Conservation (phyloP, 2,113 vertebrate genomes). For the Reinhardtius hippoglossoides region DNA sequence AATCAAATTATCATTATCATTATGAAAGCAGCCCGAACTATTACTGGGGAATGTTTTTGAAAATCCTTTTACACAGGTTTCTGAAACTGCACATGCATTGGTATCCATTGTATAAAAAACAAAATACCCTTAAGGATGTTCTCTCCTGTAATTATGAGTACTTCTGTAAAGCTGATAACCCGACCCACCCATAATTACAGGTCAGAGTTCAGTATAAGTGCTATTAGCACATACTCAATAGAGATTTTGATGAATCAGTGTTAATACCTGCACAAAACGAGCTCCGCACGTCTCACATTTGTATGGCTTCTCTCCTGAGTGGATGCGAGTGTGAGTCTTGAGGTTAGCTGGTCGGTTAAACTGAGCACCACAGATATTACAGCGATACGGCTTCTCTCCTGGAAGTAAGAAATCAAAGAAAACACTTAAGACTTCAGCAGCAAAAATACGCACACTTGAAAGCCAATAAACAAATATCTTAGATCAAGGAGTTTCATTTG, state of each 20-base stretch:
- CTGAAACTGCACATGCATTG: not conserved
- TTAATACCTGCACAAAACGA: conserved; percentile 89
- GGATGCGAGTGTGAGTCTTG: conserved; percentile 99
- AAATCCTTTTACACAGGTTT: not conserved
- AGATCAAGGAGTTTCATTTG: not conserved
- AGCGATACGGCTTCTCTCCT: conserved; percentile 99
- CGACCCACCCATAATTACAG: not conserved
- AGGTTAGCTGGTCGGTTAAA: conserved; percentile 99
- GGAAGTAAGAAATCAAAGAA: conserved; percentile 3
- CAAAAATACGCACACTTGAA: not conserved
- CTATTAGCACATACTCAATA: not conserved
- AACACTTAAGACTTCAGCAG: not conserved
- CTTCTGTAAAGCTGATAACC: not conserved
- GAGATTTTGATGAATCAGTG: not conserved
- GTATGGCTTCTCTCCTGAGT: conserved; percentile 99
- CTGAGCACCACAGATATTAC: conserved; percentile 98
- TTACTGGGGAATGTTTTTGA: not conserved
- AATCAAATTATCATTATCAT: not conserved
- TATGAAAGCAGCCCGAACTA: not conserved
- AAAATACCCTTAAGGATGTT: conserved; percentile 5
- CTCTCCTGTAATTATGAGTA: not conserved
- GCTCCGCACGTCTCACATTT: conserved; percentile 97
- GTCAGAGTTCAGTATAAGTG: not conserved
- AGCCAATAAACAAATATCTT: not conserved
- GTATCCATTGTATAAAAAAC: not conserved